Base-by-base conservation (phyloP, 2,888 invertebrate species). In the Xestia sexstrigata region DNA sequence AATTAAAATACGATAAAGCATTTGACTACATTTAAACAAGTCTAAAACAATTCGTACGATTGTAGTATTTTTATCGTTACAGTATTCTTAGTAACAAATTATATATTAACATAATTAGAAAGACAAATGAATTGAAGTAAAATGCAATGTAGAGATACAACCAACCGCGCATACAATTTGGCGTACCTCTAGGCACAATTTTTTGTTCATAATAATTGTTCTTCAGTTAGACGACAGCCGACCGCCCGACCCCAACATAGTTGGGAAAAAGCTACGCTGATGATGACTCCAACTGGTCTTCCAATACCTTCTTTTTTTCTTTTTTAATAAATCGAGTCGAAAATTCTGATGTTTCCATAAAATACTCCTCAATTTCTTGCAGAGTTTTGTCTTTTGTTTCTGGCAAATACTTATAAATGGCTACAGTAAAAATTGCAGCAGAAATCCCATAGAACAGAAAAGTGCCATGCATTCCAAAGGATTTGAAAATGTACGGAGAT, bases 351-450 rank as follows among this genome's bases (percentile, higher is more conserved):
- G 39, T 8, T 26, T 70, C 58, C 20, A 23, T 58, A 26, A 70
- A 70, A 58, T 45, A 35, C n/a, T 30, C 45, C 39, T 87, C 86
- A 15, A 90, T 91, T 79, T 88, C 88, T 73, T 83, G 87, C 60
- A 89, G 49, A 8, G 89, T 89, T 66, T 83, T 84, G 63, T 88
- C 88, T 72, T 89, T 89, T 2, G 89, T 89, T 77, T 90, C 91
- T 30, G 70, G 70, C 23, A 70, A 62, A 45, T 62, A 70, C 30
- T 30, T 62, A 45, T 70, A 70, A 42, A 70, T 70, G 26, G 42
- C 26, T 23, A 20, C 6, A 30, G 42, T 70, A 3, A 45, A 23
- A 30, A 60, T 60, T 1, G 62, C 7, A 62, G 23, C 42, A 0
- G 70, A 70, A 62, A 62, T 45, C 5, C 42, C 55, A 58, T 26